Percentiles rank a stretch among this genome's conserved stretches.
Evolutionary conservation across 2,797 vertebrate genomes (phyloP).

Genomic region (Argya squamiceps): DNA sequence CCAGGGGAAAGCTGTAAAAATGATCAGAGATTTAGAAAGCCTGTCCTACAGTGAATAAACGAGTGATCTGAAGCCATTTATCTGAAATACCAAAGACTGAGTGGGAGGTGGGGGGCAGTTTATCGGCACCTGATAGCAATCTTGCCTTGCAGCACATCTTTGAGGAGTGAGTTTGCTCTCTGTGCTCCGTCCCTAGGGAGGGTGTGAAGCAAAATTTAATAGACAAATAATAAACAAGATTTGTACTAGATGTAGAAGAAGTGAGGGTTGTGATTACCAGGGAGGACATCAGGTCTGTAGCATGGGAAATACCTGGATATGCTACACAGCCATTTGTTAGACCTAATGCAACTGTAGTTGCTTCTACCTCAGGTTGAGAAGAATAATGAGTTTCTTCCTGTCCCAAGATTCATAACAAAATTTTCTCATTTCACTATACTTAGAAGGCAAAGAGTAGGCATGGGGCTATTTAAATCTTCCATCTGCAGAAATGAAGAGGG

Average conservation of each 20-base stretch:
- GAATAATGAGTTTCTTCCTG: neutral
- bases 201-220: neutral
- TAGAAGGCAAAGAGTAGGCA: conserved; percentile 11
- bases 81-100: neutral
- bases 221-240: neutral
- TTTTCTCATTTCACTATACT: neutral
- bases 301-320: neutral
- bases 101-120: neutral
- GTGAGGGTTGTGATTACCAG: neutral
- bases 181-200: neutral
- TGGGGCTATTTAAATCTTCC: neutral
- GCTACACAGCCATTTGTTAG: neutral
- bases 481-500: neutral
- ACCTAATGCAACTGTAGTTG: neutral
- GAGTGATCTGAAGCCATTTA: conserved; percentile 3
- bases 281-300: neutral
- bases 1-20: neutral
- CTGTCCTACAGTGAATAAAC: neutral
- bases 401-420: neutral
- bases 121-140: neutral
- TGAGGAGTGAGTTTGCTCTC: neutral
- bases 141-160: neutral
- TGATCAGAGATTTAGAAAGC: conserved; percentile 20
- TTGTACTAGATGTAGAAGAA: neutral
- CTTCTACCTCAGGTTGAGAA: neutral